These are phyloP conservation scores for Goniozus legneri DNA, from an alignment of 1,140 invertebrate species.

Conservation along the genomic window DNA sequence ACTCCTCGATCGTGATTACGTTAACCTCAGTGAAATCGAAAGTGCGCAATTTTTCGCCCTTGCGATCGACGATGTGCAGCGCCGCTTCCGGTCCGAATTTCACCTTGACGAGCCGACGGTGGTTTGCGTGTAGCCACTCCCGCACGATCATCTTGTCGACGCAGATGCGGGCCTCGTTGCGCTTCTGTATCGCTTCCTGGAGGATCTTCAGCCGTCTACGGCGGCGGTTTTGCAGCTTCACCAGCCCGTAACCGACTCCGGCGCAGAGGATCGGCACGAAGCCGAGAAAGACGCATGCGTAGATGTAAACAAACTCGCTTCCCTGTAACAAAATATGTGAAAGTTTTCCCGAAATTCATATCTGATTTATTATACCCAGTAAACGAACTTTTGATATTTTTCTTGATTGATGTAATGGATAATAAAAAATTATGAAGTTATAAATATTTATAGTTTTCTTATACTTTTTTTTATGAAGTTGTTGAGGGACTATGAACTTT, in stretches of 20 bases:
- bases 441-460: too few species aligned
- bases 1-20: conserved; percentile 78
- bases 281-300: conserved; percentile 83
- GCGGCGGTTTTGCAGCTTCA: conserved; percentile 86
- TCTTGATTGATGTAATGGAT: too few species aligned
- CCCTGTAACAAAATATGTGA: conserved; percentile 71
- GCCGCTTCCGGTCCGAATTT: conserved; percentile 82
- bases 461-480: too few species aligned
- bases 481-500: too few species aligned
- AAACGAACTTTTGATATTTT: too few species aligned
- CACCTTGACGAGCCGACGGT: conserved; percentile 86
- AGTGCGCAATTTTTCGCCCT: conserved; percentile 83
- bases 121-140: conserved; percentile 93
- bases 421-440: too few species aligned
- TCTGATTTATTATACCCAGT: not conserved
- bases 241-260: conserved; percentile 87
- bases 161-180: conserved; percentile 61
- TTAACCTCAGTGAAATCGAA: conserved; percentile 74
- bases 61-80: conserved; percentile 80
- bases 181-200: conserved; percentile 72
- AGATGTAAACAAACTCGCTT: conserved; percentile 95
- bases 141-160: conserved; percentile 91
- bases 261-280: conserved; percentile 91
- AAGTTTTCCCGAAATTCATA: too few species aligned
- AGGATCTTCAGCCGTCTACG: conserved; percentile 74